Base-by-base conservation (phyloP, 2,113 vertebrate genomes). In the Chlorodrepanis virens region DNA sequence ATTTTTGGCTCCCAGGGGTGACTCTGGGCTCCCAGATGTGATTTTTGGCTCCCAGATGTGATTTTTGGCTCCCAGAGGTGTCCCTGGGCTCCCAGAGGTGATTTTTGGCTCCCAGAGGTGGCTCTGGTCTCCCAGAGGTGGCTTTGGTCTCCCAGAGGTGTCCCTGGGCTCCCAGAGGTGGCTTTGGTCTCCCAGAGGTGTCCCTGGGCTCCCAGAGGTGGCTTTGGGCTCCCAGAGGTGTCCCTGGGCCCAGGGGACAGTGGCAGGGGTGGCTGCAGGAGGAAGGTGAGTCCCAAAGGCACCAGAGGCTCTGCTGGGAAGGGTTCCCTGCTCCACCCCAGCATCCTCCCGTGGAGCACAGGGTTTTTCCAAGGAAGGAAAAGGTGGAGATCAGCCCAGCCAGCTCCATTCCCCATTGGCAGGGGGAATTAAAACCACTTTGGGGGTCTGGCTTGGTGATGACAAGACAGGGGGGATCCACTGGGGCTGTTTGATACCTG, bases 351-450 rank as follows among this genome's bases (percentile, higher is more conserved):
- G 0, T 4, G 9, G 12, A 9, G 28, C 59, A 13, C 57, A 0
- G 9, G 40, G 5, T 1, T 23, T 15, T 81, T 8, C 22, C 2
- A 7, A 52, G 49, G 52, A 22, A 60, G 50, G 45, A 14, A 13
- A 29, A 3, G 8, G 2, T 3, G 47, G 60, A 35, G 39, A 22
- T 7, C 3, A 76, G 24, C 31, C 31, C 53, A 8, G 57, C 2
- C 2, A 19, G 11, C 52, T 78, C 47, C 20, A 5, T 14, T 0
- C 2, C 18, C 11, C 5, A 0, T 3, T 20, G 44, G 11, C 39
- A 3, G 25, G 4, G 56, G 33, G 81, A 56, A 12, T 9, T 52
- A 33, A 39, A 57, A 50, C 11, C 54, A 3, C 53, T 35, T 3
- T 2, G 44, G 70, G 54, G 44, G 8, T 40, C 57, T 25, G 49